These are phyloP conservation scores for Meloidogyne exigua DNA, from an alignment of 1,140 invertebrate genomes.

Conservation along the genomic window DNA sequence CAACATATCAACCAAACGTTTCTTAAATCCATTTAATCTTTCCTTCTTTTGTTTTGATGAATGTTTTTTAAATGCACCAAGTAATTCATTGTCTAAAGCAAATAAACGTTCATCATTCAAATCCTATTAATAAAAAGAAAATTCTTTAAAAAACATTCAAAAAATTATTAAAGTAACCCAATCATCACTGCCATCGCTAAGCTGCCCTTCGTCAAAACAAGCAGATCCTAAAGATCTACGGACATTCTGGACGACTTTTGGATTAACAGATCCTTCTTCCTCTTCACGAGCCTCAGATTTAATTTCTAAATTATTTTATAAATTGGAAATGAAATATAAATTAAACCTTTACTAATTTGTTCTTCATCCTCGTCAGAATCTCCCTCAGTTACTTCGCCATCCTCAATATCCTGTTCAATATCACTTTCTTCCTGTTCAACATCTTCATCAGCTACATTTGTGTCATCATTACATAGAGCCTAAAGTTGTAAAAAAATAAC, in stretches of 20 bases:
- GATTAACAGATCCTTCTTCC: neutral
- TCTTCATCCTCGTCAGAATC: neutral
- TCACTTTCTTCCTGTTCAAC: neutral
- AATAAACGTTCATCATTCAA: constrained; percentile 2
- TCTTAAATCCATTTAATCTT: neutral
- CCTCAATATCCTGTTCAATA: neutral
- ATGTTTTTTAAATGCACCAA: neutral
- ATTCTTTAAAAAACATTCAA: neutral
- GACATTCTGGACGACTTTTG: neutral
- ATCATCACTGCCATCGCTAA: neutral
- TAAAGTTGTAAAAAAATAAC: neutral
- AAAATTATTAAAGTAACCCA: neutral
- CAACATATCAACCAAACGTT: neutral
- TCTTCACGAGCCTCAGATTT: neutral
- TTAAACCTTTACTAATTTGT: neutral
- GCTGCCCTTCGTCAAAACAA: neutral
- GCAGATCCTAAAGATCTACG: neutral
- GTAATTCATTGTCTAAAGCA: neutral
- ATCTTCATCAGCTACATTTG: neutral
- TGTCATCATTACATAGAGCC: neutral
- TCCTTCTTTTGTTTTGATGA: neutral
- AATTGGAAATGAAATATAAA: neutral
- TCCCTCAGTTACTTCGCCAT: neutral
- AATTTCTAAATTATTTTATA: neutral
- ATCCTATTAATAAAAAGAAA: neutral